Percentiles rank a stretch among this genome's conserved stretches.
phyloP scores from a whole-genome alignment of 2,797 vertebrate species.

The Oreochromis mossambicus region DNA sequence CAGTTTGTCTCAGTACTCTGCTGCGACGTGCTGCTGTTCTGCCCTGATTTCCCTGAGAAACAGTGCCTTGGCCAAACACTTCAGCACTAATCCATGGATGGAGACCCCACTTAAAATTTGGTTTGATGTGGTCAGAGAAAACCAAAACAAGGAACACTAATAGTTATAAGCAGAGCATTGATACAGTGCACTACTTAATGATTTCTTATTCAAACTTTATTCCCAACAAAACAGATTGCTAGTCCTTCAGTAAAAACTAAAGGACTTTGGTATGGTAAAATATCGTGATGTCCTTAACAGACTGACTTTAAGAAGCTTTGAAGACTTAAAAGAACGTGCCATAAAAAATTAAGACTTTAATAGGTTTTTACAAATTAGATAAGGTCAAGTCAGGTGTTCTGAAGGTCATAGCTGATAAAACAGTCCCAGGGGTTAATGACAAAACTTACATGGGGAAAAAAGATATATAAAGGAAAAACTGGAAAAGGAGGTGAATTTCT shows the following conservation, averaged over 20 bases:
- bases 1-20: neutral
- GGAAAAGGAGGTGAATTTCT: neutral
- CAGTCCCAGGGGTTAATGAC: neutral
- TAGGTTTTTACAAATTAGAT: neutral
- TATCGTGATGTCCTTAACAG: neutral
- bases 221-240: neutral
- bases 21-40: neutral
- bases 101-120: neutral
- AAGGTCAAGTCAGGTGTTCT: neutral
- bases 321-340: neutral
- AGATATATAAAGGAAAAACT: neutral
- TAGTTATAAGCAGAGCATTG: neutral
- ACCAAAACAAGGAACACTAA: neutral
- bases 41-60: neutral
- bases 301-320: neutral
- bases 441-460: neutral
- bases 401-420: fast-evolving
- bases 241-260: neutral
- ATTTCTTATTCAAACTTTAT: neutral
- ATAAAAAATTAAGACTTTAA: neutral
- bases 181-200: neutral
- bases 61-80: neutral
- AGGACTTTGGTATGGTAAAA: fast-evolving
- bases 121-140: neutral
- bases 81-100: neutral